Evolutionary conservation across 2,113 vertebrate species (phyloP).

Genomic region (Pangasianodon hypophthalmus): DNA sequence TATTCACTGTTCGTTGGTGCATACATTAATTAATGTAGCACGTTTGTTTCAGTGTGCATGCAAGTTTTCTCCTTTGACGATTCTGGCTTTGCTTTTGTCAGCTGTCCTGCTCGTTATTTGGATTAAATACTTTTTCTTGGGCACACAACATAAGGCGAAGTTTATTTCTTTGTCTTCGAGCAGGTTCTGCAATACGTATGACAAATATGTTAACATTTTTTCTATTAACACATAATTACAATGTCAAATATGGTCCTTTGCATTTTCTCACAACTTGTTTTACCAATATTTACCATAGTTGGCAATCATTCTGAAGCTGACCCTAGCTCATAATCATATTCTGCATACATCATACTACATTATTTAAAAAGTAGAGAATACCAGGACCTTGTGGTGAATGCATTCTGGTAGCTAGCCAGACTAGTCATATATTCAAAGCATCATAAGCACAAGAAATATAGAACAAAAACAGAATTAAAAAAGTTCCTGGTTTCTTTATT

Average conservation of each 20-base stretch:
- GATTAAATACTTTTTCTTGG: background rate
- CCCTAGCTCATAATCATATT: background rate
- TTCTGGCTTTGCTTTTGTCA: background rate
- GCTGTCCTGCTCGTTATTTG: background rate
- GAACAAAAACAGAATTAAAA: background rate
- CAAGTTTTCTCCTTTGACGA: background rate
- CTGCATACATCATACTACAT: background rate
- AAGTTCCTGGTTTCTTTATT: too few species aligned
- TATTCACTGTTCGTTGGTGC: background rate
- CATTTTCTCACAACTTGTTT: background rate
- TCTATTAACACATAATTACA: background rate
- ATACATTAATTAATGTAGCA: background rate
- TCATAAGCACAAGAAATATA: background rate
- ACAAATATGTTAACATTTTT: background rate
- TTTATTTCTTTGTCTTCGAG: background rate
- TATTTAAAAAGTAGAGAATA: background rate
- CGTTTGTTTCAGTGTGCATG: background rate
- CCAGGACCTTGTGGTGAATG: background rate
- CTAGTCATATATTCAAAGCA: background rate
- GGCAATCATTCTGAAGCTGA: background rate
- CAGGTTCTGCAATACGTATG: background rate
- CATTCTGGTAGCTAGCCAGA: background rate
- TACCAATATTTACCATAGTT: background rate
- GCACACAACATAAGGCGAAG: too few species aligned
- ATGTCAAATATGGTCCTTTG: background rate